Base-by-base conservation (phyloP, 2,113 vertebrate species). In the Erythrocebus patas region DNA sequence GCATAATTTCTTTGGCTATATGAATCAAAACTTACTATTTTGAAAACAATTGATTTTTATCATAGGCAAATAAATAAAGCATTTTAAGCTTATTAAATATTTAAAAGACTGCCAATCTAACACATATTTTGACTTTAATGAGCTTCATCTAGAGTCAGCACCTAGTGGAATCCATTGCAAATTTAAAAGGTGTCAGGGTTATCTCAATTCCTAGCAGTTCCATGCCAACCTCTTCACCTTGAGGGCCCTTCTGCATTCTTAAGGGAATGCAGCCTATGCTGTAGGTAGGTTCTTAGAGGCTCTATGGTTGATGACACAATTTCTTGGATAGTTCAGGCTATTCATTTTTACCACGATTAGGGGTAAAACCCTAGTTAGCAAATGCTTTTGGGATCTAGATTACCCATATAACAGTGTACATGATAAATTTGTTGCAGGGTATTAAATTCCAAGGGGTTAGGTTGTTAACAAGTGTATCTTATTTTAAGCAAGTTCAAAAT, bases 401-500 rank as follows among this genome's bases (percentile, higher is more conserved):
- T 78, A 76, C n/a, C 6, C 55, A 57, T 35, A 18, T 35, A 80
- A 75, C 38, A 75, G 55, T 38, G 23, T 35, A 48, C 11, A 20
- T 86, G 35, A n/a, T 82, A 75, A 40, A 72, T 20, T 59, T 52
- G 23, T 85, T 57, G 7, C 13, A 81, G 48, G 32, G 6, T 80
- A 61, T 95, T 88, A 78, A 93, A 52, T 88, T 95, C 43, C 30
- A 84, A 68, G 38, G 87, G 5, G 25, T 79, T 48, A 66, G 43
- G 3, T 59, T 68, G 30, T 30, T 91, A 40, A 78, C 8, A 45
- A 66, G 5, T 9, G 1, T 40, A 30, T 48, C 76, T 95, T 70
- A 88, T 61, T 96, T 97, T 45, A 78, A 80, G n/a, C 8, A 91
- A 73, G 66, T 79, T 68, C 16, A 61, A 93, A 96, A 30, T 66